Percentiles rank a stretch among this genome's conserved stretches.
phyloP scores from a whole-genome alignment of 2,797 vertebrate genomes.

The Galaxias olidus region DNA sequence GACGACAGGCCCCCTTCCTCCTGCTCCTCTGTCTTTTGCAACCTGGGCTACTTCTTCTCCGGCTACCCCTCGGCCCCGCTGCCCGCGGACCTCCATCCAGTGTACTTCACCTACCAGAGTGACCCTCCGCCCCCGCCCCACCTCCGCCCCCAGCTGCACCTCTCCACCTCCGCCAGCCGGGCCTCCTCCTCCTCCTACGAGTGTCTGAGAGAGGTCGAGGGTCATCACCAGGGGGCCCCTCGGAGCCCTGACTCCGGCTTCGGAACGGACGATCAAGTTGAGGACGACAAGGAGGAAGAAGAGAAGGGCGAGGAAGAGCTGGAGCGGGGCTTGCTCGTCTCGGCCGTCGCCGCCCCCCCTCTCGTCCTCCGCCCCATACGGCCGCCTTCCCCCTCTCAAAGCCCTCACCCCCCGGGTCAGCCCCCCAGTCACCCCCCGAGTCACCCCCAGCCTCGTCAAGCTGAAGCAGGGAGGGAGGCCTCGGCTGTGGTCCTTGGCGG shows the following conservation, averaged over 20 bases:
- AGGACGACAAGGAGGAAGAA: not conserved
- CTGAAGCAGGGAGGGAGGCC: slow-evolving; percentile 26
- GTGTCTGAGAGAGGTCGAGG: slow-evolving; percentile 26
- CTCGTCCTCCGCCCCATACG: slow-evolving; percentile 34
- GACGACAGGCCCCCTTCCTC: slow-evolving; percentile 26
- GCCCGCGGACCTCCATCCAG: slow-evolving; percentile 26
- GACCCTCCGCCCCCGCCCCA: slow-evolving; percentile 15
- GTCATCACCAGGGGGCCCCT: slow-evolving; percentile 29
- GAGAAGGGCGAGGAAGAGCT: slow-evolving; percentile 9
- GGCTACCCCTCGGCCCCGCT: slow-evolving; percentile 28
- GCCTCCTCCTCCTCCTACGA: slow-evolving; percentile 35
- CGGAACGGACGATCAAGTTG: slow-evolving; percentile 34
- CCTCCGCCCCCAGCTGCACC: slow-evolving; percentile 9
- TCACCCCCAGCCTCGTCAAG: slow-evolving; percentile 18
- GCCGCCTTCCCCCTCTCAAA: no score
- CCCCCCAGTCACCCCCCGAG: slow-evolving; percentile 10
- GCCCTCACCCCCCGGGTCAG: not conserved
- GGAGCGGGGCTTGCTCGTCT: slow-evolving; percentile 19
- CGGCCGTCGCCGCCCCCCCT: slow-evolving; percentile 9
- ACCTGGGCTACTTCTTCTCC: slow-evolving; percentile 73
- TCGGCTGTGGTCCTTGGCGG: slow-evolving; percentile 1
- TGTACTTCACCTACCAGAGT: slow-evolving; percentile 63
- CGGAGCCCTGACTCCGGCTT: slow-evolving; percentile 73
- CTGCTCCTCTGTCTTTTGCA: slow-evolving; percentile 67
- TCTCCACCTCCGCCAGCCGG: not conserved